Conservation (phyloP, 1,140 invertebrate genomes). For the Drosophila ohnishii region DNA sequence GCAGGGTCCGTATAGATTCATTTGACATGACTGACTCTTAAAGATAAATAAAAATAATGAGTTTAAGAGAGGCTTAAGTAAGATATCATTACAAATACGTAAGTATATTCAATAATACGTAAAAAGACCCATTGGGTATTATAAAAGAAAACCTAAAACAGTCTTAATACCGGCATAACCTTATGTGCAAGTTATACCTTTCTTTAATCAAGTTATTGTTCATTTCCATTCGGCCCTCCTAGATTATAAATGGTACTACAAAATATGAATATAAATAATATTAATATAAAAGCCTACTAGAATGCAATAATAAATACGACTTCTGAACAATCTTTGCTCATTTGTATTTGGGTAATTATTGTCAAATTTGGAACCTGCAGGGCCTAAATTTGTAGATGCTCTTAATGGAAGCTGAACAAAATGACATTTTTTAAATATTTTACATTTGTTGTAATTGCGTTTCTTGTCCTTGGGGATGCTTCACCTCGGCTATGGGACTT, state of each 20-base stretch:
- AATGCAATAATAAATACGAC: not conserved
- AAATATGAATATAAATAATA: too few relatives aligned
- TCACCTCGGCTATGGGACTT: conserved; percentile 29
- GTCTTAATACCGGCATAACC: not conserved
- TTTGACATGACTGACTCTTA: not conserved
- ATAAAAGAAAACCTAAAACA: not conserved
- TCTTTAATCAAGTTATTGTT: not conserved
- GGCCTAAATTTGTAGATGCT: conserved; percentile 24
- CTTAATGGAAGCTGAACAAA: conserved; percentile 52
- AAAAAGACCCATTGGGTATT: not conserved
- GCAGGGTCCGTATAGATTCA: not conserved
- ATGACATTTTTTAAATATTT: conserved; percentile 65
- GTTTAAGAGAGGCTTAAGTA: not conserved
- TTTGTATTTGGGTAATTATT: conserved; percentile 5
- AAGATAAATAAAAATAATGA: not conserved
- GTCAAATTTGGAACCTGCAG: not conserved
- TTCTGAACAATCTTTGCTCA: not conserved
- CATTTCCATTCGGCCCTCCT: not conserved
- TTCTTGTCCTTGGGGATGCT: conserved; percentile 67
- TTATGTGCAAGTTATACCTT: not conserved
- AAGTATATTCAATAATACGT: not conserved
- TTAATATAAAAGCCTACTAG: not conserved
- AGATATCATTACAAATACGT: not conserved
- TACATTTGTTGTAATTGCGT: conserved; percentile 73
- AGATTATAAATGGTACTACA: not conserved